Evolutionary conservation across 2,113 vertebrate genomes (phyloP).

Genomic region (Poeciliopsis retropinna): DNA sequence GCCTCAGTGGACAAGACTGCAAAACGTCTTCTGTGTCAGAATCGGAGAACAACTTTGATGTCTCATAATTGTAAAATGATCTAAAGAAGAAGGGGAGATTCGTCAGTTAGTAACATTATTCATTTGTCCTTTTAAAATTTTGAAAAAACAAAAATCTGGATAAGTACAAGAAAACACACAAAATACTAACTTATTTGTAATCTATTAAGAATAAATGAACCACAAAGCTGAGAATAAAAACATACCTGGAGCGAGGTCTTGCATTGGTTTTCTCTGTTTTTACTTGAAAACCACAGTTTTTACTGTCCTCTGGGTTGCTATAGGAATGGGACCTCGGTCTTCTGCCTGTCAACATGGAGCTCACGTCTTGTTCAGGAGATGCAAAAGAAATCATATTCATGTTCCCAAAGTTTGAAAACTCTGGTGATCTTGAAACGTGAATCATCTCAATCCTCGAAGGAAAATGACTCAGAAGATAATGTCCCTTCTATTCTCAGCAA

Average conservation of each 20-base stretch:
- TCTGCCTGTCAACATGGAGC: conserved; percentile 26
- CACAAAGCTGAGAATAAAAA: neutral
- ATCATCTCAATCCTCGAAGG: conserved; percentile 57
- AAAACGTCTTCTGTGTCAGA: neutral
- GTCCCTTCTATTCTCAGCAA: conserved; percentile 10
- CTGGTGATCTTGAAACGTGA: conserved; percentile 41
- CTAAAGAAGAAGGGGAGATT: conserved; percentile 40
- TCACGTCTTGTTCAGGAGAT: conserved; percentile 38
- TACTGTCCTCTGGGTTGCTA: conserved; percentile 48
- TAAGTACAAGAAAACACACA: neutral
- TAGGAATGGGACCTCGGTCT: conserved; percentile 70
- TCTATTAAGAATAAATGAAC: too few species aligned
- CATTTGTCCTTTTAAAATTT: neutral
- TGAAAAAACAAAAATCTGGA: neutral
- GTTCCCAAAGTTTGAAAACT: conserved; percentile 60
- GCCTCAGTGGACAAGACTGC: conserved; percentile 26
- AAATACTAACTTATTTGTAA: too few species aligned
- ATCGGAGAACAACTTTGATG: conserved; percentile 31
- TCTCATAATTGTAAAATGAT: conserved; percentile 77
- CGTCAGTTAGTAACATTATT: neutral
- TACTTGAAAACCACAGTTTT: conserved; percentile 30
- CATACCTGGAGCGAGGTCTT: conserved; percentile 75
- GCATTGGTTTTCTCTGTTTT: conserved; percentile 27
- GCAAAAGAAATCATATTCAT: conserved; percentile 35
- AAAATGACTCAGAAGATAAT: neutral